Base-by-base conservation (phyloP, 2,888 invertebrate genomes). In the Orthosia gothica region DNA sequence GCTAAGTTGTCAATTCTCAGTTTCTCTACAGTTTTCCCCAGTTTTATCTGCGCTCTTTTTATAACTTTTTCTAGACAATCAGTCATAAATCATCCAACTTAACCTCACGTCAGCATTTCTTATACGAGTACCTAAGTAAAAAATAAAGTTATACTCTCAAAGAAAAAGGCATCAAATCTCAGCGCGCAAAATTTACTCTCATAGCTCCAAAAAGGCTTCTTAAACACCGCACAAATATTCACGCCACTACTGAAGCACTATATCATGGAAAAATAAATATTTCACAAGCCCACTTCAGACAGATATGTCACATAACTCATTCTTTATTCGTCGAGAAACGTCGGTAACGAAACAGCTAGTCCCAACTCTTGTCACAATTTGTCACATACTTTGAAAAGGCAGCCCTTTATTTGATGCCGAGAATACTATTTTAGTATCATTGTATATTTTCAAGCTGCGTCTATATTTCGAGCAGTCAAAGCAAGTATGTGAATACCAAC, bases 271-370 rank as follows among this genome's bases (percentile, higher is more conserved):
- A 83, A 75, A 83, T 75, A 83, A 83, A 83, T 83, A 83, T 86
- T 83, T 74, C 84, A 70, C 67, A 55, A 70, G 84, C 63, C 72
- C 68, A 79, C 74, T 65, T 83, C 64, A 73, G 67, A 72, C 40
- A 40, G 74, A 72, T 66, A 70, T 68, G 86, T 70, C 81, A 68
- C 80, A 86, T 86, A 86, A 83, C 75, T 83, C 75, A 79, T 83
- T 75, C 84, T 83, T 83, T 83, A 80, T 83, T 83, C 75, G 50
- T 49, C 32, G 84, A 79, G 81, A 74, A 74, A 66, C 64, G 81
- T 61, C 50, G 26, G 84, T 83, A 83, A 86, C 86, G 84, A 83
- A 83, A 85, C 82, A 69, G 76, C 82, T 67, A 81, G 82, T 70
- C 59, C 55, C 49, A 18, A 59, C 47, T 69, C 71, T 66, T 76